Evolutionary conservation across 2,888 invertebrate genomes (phyloP).

Genomic region (Biston stratarius): DNA sequence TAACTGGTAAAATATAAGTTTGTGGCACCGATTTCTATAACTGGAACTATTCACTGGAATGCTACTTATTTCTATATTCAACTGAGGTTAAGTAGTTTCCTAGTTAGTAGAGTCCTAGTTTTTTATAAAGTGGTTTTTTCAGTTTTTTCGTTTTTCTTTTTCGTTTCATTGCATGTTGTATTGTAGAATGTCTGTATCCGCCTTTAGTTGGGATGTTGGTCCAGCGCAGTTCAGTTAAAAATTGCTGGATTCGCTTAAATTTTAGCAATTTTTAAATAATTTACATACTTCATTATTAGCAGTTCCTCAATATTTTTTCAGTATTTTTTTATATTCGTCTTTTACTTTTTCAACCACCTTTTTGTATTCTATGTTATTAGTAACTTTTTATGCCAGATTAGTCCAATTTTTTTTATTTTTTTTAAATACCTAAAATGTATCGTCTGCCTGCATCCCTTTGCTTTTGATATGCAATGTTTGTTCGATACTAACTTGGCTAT

Average conservation of each 20-base stretch:
- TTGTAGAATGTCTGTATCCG: constrained; percentile 11
- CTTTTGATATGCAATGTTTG: constrained; percentile 4
- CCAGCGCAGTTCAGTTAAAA: background rate
- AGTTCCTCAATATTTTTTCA: no score
- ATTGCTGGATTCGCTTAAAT: background rate
- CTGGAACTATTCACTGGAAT: no score
- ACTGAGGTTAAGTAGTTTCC: no score
- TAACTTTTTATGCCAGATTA: background rate
- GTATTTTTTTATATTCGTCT: no score
- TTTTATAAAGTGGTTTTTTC: no score
- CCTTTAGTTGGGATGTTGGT: constrained; percentile 4
- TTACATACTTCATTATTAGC: background rate
- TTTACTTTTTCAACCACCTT: no score
- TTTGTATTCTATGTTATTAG: no score
- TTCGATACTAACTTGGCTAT: background rate
- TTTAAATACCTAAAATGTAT: background rate
- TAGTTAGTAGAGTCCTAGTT: no score
- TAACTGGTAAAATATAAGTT: no score
- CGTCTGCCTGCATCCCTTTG: background rate
- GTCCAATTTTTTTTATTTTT: background rate
- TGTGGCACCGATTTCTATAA: no score
- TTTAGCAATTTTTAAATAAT: background rate
- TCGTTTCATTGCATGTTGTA: constrained; percentile 7
- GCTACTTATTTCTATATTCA: no score
- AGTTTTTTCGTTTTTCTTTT: background rate